Evolutionary conservation across 92 coral and sea anemone species (phyloP).

Genomic region (Heteractis magnifica): DNA sequence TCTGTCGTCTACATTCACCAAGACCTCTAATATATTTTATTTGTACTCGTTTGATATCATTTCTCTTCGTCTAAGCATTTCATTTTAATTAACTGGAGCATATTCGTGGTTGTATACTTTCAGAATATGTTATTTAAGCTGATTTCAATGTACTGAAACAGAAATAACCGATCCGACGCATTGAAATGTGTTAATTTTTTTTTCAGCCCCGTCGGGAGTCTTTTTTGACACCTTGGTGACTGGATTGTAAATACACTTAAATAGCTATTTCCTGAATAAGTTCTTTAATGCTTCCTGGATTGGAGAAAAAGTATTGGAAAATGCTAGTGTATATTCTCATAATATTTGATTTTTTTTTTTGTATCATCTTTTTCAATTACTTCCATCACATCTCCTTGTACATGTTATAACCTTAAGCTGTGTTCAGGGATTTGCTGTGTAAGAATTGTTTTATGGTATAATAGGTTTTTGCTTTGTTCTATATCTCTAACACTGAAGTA

Average conservation of each 20-base stretch:
- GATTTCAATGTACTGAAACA: too few relatives aligned
- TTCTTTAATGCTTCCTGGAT: slow-evolving; percentile 58
- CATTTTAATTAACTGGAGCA: not conserved
- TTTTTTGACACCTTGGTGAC: slow-evolving; percentile 63
- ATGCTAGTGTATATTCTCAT: not conserved
- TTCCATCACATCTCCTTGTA: not conserved
- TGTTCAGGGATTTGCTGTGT: not conserved
- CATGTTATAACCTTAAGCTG: not conserved
- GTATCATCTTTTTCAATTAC: not conserved
- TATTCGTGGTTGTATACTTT: not conserved
- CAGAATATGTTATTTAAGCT: too few relatives aligned
- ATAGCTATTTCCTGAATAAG: slow-evolving; percentile 72
- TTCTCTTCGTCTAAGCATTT: not conserved
- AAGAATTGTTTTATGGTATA: not conserved
- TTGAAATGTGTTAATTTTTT: slow-evolving; percentile 30
- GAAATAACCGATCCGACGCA: not conserved
- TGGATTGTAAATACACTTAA: slow-evolving; percentile 72
- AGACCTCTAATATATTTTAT: not conserved
- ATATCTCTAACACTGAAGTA: not conserved
- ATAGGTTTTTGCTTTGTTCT: not conserved
- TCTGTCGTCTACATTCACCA: slow-evolving; percentile 3
- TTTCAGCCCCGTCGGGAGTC: slow-evolving; percentile 22
- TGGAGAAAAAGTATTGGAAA: slow-evolving; percentile 22
- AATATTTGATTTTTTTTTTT: not conserved
- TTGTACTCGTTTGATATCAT: not conserved